Evolutionary conservation across 2,113 vertebrate genomes (phyloP).

Genomic region (Barnardius zonarius): DNA sequence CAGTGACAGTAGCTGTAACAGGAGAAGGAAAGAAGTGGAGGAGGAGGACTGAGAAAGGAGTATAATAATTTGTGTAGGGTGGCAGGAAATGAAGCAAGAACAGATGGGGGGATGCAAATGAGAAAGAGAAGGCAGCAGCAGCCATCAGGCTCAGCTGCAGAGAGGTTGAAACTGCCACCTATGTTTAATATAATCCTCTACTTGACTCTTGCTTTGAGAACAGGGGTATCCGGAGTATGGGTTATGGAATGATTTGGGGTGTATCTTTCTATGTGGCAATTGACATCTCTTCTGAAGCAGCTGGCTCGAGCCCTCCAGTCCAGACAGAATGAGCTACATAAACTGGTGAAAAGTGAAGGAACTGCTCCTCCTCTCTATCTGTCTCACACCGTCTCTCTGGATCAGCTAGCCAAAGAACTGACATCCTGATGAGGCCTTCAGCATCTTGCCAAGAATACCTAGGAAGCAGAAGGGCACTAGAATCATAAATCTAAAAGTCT

Average conservation of each 20-base stretch:
- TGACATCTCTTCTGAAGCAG: neutral
- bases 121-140: constrained; percentile 19
- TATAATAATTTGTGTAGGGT: constrained; percentile 22
- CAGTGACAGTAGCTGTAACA: neutral
- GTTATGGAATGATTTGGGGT: neutral
- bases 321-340: neutral
- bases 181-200: neutral
- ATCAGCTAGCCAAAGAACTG: constrained; percentile 32
- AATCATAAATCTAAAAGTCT: constrained; percentile 1
- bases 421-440: neutral
- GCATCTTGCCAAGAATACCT: constrained; percentile 24
- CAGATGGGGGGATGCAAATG: constrained; percentile 58
- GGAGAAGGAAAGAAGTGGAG: constrained; percentile 17
- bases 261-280: neutral
- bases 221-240: neutral
- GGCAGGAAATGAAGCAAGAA: constrained; percentile 45
- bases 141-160: constrained; percentile 33
- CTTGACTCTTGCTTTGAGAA: neutral
- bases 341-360: neutral
- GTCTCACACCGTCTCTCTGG: constrained; percentile 40
- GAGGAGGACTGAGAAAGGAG: constrained; percentile 34
- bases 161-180: neutral
- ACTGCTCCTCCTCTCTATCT: constrained; percentile 19
- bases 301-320: neutral
- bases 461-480: constrained; percentile 40